phyloP scores from a whole-genome alignment of 2,797 vertebrate species.

The Squalus acanthias region DNA sequence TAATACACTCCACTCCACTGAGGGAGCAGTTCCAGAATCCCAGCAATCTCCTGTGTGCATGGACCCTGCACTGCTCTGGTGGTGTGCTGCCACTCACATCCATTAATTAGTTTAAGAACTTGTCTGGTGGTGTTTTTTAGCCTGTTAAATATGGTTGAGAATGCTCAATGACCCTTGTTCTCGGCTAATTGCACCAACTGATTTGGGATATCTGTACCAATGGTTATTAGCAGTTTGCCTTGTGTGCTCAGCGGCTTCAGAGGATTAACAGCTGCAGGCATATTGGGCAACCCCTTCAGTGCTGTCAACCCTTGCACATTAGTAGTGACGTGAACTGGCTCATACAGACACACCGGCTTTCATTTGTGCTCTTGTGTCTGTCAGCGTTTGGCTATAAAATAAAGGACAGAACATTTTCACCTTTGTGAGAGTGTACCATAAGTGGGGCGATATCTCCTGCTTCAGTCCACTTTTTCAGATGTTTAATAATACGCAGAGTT shows the following conservation, averaged over 20 bases:
- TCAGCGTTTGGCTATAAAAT: neutral
- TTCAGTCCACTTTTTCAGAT: neutral
- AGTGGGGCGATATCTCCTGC: too few species aligned
- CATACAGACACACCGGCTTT: neutral
- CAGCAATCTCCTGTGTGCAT: slow-evolving; percentile 8
- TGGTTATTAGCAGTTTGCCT: neutral
- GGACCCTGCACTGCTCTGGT: neutral
- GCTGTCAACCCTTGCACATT: neutral
- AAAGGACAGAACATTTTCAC: neutral
- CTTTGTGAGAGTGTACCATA: neutral
- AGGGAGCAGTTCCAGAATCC: neutral
- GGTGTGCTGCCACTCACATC: neutral
- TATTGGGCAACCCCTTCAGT: neutral
- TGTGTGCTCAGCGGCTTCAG: neutral
- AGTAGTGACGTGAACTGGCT: neutral
- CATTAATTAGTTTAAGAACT: neutral
- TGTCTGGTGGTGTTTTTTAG: neutral
- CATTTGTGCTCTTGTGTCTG: neutral
- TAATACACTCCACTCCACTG: slow-evolving; percentile 9
- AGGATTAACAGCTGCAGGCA: neutral
- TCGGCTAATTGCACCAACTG: neutral
- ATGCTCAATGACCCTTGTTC: neutral
- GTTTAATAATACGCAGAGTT: neutral
- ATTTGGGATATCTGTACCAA: neutral
- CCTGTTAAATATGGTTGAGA: neutral